These are phyloP conservation scores for Coregonus clupeaformis DNA, from an alignment of 2,113 vertebrate species.

Conservation along the genomic window DNA sequence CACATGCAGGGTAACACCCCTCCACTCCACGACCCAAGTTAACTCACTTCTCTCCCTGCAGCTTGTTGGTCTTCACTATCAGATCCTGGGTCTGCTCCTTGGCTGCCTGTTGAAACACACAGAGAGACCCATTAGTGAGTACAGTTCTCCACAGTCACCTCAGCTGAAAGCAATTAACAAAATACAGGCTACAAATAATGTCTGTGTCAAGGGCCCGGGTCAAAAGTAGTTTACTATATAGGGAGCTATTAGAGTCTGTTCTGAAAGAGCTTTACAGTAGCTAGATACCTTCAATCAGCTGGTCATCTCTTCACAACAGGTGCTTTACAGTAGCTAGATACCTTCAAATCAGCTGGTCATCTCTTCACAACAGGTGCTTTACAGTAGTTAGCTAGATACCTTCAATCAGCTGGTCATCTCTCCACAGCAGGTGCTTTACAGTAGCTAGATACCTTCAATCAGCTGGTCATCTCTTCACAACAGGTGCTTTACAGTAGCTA, in stretches of 20 bases:
- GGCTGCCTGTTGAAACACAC: slow-evolving; percentile 80
- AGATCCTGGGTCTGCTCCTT: slow-evolving; percentile 98
- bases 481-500: no score
- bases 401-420: slow-evolving; percentile 66
- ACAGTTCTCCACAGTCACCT: neutral
- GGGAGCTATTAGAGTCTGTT: no score
- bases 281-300: slow-evolving; percentile 79
- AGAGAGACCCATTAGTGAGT: neutral
- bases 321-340: slow-evolving; percentile 55
- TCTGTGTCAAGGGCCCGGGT: neutral
- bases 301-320: no score
- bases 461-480: no score
- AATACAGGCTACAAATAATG: neutral
- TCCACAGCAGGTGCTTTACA: no score
- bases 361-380: no score
- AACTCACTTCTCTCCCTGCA: slow-evolving; percentile 95
- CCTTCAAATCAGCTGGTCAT: slow-evolving; percentile 76
- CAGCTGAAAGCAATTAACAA: neutral
- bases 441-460: no score
- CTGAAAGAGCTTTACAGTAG: no score
- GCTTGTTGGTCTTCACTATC: slow-evolving; percentile 96
- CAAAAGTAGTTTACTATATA: no score
- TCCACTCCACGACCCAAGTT: neutral
- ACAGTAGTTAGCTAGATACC: slow-evolving; percentile 76
- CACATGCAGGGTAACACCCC: neutral